Evolutionary conservation across 2,113 vertebrate species (phyloP).

Genomic region (Callithrix jacchus): DNA sequence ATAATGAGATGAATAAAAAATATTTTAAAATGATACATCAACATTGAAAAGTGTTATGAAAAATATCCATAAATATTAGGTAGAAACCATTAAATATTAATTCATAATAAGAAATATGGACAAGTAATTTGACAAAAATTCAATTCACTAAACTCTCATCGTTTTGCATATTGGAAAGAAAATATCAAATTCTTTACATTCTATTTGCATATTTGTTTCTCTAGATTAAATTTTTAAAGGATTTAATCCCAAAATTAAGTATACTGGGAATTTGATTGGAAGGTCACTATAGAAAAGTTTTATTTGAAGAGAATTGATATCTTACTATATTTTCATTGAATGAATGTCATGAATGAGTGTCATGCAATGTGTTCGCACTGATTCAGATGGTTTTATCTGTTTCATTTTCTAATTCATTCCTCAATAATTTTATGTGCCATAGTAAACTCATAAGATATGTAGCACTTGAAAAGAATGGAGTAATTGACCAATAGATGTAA

Average conservation of each 20-base stretch:
- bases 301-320: not conserved
- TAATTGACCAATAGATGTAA: not conserved
- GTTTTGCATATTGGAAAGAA: not conserved
- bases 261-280: not conserved
- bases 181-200: not conserved
- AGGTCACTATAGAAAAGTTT: not conserved
- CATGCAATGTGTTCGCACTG: not conserved
- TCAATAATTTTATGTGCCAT: not conserved
- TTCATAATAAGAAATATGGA: not conserved
- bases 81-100: not conserved
- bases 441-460: not conserved
- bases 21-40: accelerated
- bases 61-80: not conserved
- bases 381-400: not conserved
- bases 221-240: not conserved
- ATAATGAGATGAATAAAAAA: not conserved
- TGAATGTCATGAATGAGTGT: not conserved
- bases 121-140: not conserved
- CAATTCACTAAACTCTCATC: not conserved
- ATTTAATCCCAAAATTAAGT: not conserved
- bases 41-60: not conserved
- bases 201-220: not conserved
- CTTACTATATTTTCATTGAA: not conserved
- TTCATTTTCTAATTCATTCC: not conserved
- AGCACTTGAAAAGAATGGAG: not conserved